Conservation (phyloP, 2,797 vertebrate genomes). For the Peromyscus melanophrys region DNA sequence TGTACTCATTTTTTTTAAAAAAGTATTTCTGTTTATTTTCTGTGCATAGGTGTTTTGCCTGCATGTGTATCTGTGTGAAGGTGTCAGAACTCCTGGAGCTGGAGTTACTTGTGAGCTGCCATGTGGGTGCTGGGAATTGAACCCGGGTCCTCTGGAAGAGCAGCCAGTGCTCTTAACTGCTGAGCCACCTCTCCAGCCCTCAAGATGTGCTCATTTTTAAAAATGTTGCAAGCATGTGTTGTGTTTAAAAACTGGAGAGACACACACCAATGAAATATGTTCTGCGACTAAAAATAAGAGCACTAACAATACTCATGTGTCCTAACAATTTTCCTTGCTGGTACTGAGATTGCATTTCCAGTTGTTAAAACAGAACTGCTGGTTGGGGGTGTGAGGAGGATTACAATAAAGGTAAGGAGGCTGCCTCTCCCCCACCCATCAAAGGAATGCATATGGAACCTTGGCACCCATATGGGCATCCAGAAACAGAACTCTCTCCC, state of each 20-base stretch:
- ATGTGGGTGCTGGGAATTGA: background rate
- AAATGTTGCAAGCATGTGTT: background rate
- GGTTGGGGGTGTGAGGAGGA: background rate
- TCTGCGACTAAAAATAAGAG: background rate
- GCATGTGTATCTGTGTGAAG: background rate
- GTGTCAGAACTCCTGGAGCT: background rate
- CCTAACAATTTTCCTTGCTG: background rate
- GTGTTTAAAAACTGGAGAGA: constrained; percentile 51
- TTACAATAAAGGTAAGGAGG: background rate
- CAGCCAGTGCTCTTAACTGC: background rate
- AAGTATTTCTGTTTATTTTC: background rate
- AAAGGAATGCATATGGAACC: background rate
- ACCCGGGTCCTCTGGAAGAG: background rate
- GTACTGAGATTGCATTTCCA: background rate
- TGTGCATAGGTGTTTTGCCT: background rate
- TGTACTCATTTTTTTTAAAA: background rate
- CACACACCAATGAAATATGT: background rate
- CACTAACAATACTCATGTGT: background rate
- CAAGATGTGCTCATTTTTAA: background rate
- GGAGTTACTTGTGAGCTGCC: background rate
- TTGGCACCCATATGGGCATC: background rate
- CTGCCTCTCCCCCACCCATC: too few species aligned
- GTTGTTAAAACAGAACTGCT: background rate
- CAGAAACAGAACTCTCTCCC: constrained; percentile 27
- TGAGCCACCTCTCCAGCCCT: background rate